A percentile compares a stretch with the other conserved stretches of the same genome.
Conservation (phyloP, 1,140 invertebrate genomes). For the Oryctes rhinoceros region DNA sequence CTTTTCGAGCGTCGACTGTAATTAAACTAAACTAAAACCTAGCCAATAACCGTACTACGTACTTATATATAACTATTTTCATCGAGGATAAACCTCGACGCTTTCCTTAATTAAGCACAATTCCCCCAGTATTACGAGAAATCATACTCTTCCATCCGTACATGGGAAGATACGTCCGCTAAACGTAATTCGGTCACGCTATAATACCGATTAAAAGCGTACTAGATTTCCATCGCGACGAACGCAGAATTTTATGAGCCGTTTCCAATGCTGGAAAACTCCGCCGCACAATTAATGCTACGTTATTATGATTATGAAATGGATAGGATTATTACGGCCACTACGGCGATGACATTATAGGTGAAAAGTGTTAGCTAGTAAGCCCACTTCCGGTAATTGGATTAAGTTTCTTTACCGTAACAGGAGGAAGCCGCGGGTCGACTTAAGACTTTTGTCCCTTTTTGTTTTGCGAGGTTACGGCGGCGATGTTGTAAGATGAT, state of each 20-base stretch:
- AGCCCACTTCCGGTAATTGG: not conserved
- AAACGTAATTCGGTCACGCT: slow-evolving; percentile 21
- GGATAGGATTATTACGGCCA: not conserved
- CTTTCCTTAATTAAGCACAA: too few species aligned
- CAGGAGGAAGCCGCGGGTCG: not conserved
- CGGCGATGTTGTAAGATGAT: not conserved
- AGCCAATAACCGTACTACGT: not conserved
- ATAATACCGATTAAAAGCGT: not conserved
- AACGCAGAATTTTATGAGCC: not conserved
- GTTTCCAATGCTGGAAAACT: not conserved
- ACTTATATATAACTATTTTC: not conserved
- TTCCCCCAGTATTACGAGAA: not conserved
- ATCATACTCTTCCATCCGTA: not conserved
- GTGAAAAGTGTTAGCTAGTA: not conserved
- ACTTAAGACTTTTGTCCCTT: not conserved
- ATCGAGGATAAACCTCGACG: not conserved
- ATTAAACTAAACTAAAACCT: not conserved
- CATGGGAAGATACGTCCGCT: not conserved
- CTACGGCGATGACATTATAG: not conserved
- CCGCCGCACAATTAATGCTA: not conserved
- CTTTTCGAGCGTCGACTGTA: not conserved
- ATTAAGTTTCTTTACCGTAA: slow-evolving; percentile 19
- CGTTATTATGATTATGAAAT: not conserved
- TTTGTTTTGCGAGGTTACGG: not conserved
- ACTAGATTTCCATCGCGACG: not conserved